Base-by-base conservation (phyloP, 2,113 vertebrate genomes). In the Dunckerocampus dactyliophorus region DNA sequence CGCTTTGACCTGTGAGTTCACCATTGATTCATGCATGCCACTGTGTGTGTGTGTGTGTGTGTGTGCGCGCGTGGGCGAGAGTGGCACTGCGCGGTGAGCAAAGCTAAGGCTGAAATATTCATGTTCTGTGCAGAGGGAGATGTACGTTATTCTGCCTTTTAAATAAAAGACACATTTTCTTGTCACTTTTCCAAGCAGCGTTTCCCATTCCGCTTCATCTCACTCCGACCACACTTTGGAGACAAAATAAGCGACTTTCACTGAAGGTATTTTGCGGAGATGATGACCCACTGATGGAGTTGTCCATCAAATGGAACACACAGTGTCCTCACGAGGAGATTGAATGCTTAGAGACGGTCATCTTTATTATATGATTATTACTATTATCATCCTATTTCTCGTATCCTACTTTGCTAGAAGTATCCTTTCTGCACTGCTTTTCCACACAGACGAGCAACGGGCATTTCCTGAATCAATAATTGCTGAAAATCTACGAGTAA, bases 1-100 rank as follows among this genome's bases (percentile, higher is more conserved):
- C 94, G 96, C 63, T 98, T 98, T 89, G 95, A 98, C 88, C 90
- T 98, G 96, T 98, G 88, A 95, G 95, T 95, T 70, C 52, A 69
- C 56, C 17, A 21, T 39, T 43, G 48, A 46, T 61, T 58, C 65
- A 4, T 55, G 42, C 1, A 6, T 62, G 67, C 65, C 10, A 2
- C 37, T 62, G 49, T 28, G 52, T 67, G 59, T 50, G 47, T 48
- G 49, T 57, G 60, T 57, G 50, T 55, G 16, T 73, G 14, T 54
- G 42, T 62, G 16, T 47, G 48, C 65, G 47, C 31, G 3, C 46
- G 39, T 52, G 43, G 48, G 12, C 45, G 45, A 67, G 61, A 76
- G 64, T 76, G 72, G 62, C 59, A 66, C 69, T 64, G 43, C 48
- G 62, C 47, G 62, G 21, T 34, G 54, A 48, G 75, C 52, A 69